These are phyloP conservation scores for Nesometra sesokonis DNA, from an alignment of 35 echinoderm and acorn worm species.

Conservation along the genomic window DNA sequence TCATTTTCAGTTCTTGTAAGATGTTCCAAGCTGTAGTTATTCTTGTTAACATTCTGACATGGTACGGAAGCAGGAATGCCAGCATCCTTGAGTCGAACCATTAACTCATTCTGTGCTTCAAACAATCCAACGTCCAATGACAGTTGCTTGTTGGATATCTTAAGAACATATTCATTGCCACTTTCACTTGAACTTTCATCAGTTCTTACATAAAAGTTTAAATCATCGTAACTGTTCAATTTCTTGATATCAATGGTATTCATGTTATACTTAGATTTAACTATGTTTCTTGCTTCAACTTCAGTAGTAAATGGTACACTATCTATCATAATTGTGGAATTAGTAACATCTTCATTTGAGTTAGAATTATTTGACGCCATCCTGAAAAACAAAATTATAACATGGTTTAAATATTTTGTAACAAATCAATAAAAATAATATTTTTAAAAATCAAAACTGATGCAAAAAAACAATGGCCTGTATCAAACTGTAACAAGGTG, in stretches of 20 bases:
- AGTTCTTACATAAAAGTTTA: background rate
- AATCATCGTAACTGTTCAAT: background rate
- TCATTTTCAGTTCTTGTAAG: background rate
- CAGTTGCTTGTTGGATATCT: background rate
- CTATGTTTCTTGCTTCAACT: background rate
- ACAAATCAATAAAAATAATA: no score
- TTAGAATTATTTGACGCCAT: background rate
- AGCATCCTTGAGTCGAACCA: background rate
- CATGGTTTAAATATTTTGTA: no score
- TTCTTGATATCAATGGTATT: background rate
- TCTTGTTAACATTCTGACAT: background rate
- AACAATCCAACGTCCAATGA: background rate
- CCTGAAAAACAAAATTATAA: background rate
- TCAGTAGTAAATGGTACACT: background rate
- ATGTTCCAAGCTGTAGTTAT: background rate
- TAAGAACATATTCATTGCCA: background rate
- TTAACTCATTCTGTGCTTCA: background rate
- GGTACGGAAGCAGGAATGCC: background rate
- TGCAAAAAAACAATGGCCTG: no score
- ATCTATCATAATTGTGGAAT: background rate
- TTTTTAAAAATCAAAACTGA: no score
- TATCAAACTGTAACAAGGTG: no score
- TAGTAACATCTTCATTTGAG: background rate
- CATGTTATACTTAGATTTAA: background rate
- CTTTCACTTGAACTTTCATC: background rate